A percentile compares a stretch with the other conserved stretches of the same genome.
phyloP scores from a whole-genome alignment of 2,888 invertebrate genomes.

The Apomyelois bistriatella region DNA sequence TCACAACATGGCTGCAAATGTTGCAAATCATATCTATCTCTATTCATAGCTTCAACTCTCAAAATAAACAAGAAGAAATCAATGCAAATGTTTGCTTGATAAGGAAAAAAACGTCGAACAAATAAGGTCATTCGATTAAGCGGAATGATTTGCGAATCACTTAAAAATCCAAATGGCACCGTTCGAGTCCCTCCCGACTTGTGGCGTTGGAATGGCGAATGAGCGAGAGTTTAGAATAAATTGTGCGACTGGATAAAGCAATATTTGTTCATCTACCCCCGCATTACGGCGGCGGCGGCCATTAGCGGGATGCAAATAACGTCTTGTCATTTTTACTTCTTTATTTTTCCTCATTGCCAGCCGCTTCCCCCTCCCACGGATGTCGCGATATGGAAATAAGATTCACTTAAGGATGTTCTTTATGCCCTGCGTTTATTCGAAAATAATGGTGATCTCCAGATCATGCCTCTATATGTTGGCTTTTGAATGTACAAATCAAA shows the following conservation, averaged over 20 bases:
- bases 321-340: slow-evolving; percentile 79
- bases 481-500: slow-evolving; percentile 7
- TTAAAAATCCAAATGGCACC: slow-evolving; percentile 72
- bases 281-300: slow-evolving; percentile 72
- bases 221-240: slow-evolving; percentile 75
- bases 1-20: slow-evolving; percentile 38
- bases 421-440: slow-evolving; percentile 23
- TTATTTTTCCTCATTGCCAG: slow-evolving; percentile 67
- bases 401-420: slow-evolving; percentile 31
- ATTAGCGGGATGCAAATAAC: slow-evolving; percentile 79
- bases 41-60: neutral
- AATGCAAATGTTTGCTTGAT: slow-evolving; percentile 17
- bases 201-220: slow-evolving; percentile 67
- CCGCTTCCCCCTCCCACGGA: slow-evolving; percentile 49
- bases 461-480: neutral
- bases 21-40: slow-evolving; percentile 17
- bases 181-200: slow-evolving; percentile 61
- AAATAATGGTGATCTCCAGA: slow-evolving; percentile 17
- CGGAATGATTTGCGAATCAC: slow-evolving; percentile 75
- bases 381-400: slow-evolving; percentile 43
- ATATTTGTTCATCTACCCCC: slow-evolving; percentile 79
- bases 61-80: neutral
- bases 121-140: slow-evolving; percentile 73
- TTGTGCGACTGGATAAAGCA: slow-evolving; percentile 77
- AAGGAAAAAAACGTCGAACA: slow-evolving; percentile 50